Conservation (phyloP, 2,113 vertebrate genomes). For the Herpailurus yagouaroundi region DNA sequence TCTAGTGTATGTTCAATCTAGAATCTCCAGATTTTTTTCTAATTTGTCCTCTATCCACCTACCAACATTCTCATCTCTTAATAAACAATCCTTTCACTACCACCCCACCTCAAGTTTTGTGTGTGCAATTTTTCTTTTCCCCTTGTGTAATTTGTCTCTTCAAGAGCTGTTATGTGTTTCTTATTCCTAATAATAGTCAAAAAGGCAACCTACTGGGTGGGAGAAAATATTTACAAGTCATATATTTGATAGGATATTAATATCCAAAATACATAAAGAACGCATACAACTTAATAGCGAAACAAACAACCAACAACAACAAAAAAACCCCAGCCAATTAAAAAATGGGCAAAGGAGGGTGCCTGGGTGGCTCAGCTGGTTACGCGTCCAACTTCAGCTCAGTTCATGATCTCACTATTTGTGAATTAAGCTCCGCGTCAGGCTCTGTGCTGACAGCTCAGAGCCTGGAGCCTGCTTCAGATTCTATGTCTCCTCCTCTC, state of each 20-base stretch:
- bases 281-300: background rate
- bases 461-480: no score
- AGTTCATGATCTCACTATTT: no score
- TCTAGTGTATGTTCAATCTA: background rate
- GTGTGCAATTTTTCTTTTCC: background rate
- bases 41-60: background rate
- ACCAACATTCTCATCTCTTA: background rate
- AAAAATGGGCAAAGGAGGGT: background rate
- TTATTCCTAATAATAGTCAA: conserved; percentile 21
- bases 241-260: background rate
- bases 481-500: no score
- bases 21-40: background rate
- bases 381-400: no score
- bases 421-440: no score
- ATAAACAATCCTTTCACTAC: background rate
- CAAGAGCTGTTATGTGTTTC: background rate
- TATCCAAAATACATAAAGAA: background rate
- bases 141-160: background rate
- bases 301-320: background rate
- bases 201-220: background rate
- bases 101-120: background rate
- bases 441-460: no score
- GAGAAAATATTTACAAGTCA: background rate
- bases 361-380: no score
- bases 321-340: background rate